Evolutionary conservation across 2,888 invertebrate species (phyloP), one percentile per base, ranked within the genome.

Genomic region (Plagiodera versicolora): DNA sequence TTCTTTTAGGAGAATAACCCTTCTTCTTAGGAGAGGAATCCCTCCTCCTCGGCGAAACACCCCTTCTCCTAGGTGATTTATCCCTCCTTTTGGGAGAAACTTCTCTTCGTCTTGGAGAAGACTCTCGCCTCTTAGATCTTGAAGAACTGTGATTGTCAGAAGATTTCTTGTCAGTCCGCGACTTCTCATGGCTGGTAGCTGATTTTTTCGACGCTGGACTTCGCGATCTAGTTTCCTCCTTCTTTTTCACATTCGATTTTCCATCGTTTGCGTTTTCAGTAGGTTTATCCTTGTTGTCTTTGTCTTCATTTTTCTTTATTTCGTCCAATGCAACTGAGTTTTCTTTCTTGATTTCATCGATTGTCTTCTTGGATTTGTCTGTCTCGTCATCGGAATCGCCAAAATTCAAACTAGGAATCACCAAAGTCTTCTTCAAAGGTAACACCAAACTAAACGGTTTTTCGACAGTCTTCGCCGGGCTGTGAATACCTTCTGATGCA

Each of bases 371-470:
- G n/a, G 60, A 32, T 49, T 67, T 69, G 16, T 67, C 64, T 14
- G 67, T 63, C 49, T 68, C 74, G 20, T 75, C 73, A 30, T 74
- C 74, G 1, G 74, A 73, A 55, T 76, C 73, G 19, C 72, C 70
- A 10, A 76, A 49, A 53, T 74, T 73, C 52, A 75, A 63, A 9
- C 66, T 67, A 1, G 75, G 71, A 50, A 70, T 71, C 9, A 75
- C 47, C 19, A 76, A 56, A 1, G 66, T 51, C 56, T 72, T 74
- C 58, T 77, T 77, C 8, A 65, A 61, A 5, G 74, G 70, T 19
- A 77, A 35, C 14, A 70, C 67, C 49, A 76, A 70, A 1, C 66
- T 63, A 48, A 75, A 70, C 47, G 73, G 71, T 53, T 66, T 66
- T 5, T 54, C 53, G 6, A 46, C 55, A 16, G 19, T 24, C 16